phyloP scores from a whole-genome alignment of 2,113 vertebrate genomes.

The Antigone vipio region DNA sequence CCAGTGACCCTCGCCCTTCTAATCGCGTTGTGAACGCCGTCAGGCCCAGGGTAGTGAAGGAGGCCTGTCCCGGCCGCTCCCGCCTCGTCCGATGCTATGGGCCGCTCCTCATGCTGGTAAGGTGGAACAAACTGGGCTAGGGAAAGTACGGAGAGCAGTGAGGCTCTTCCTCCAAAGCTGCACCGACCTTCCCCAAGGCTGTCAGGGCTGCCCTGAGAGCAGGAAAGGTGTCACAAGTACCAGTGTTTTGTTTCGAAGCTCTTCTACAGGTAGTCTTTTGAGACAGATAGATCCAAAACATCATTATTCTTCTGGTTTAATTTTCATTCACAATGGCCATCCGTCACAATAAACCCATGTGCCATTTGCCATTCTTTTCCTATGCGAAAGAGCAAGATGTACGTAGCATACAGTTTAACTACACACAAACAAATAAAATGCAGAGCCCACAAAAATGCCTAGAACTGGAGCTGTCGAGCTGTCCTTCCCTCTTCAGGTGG shows the following conservation, averaged over 20 bases:
- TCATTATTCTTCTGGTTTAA: not conserved
- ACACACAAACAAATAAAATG: not conserved
- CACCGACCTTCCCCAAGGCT: not conserved
- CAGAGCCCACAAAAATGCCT: not conserved
- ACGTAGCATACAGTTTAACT: not conserved
- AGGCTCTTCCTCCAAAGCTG: not conserved
- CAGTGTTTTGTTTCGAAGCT: not conserved
- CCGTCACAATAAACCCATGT: not conserved
- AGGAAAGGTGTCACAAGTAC: not conserved
- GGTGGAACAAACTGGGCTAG: no score
- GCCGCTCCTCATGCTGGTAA: no score
- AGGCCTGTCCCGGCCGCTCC: not conserved
- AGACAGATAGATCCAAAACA: not conserved
- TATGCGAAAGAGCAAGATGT: not conserved
- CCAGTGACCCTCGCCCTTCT: not conserved
- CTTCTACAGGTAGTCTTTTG: not conserved
- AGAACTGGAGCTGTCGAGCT: not conserved
- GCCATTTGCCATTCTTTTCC: not conserved
- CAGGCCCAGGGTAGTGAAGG: fast-evolving
- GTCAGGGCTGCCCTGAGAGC: not conserved
- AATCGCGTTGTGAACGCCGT: no score
- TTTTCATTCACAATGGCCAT: not conserved
- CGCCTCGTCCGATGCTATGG: fast-evolving
- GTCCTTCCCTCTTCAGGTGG: not conserved
- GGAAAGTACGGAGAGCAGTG: fast-evolving